Evolutionary conservation across 1,140 invertebrate species (phyloP).

Genomic region (Nephotettix cincticeps): DNA sequence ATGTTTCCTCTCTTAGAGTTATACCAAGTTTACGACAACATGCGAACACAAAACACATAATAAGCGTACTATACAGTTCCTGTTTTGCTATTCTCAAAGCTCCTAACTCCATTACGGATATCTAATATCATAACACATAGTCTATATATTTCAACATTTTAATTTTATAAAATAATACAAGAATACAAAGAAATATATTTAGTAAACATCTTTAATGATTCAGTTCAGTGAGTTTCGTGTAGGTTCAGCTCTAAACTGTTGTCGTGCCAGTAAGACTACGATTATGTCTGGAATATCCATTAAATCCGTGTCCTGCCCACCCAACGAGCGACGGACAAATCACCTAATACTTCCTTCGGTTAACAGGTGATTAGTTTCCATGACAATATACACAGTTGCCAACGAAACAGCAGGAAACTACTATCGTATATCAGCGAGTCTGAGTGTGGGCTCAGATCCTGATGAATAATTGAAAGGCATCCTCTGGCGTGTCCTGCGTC

Average conservation of each 20-base stretch:
- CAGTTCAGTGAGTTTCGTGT: too few species aligned
- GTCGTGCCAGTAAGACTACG: not conserved
- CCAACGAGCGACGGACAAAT: constrained; percentile 1
- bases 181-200: too few species aligned
- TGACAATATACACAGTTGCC: not conserved
- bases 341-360: constrained; percentile 4
- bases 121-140: too few species aligned
- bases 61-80: too few species aligned
- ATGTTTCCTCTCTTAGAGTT: too few species aligned
- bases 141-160: too few species aligned
- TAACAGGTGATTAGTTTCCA: not conserved
- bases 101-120: too few species aligned
- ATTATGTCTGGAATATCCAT: constrained; percentile 2
- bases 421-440: constrained; percentile 1
- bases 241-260: not conserved
- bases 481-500: not conserved
- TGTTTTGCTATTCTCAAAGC: too few species aligned
- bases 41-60: too few species aligned
- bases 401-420: not conserved
- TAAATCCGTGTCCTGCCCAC: not conserved
- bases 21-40: too few species aligned
- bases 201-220: too few species aligned
- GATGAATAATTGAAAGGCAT: constrained; percentile 6
- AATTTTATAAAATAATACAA: too few species aligned
- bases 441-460: not conserved